Percentiles rank a stretch among this genome's conserved stretches.
These are phyloP conservation scores for Cromileptes altivelis DNA, from an alignment of 2,113 vertebrate genomes.

Conservation along the genomic window DNA sequence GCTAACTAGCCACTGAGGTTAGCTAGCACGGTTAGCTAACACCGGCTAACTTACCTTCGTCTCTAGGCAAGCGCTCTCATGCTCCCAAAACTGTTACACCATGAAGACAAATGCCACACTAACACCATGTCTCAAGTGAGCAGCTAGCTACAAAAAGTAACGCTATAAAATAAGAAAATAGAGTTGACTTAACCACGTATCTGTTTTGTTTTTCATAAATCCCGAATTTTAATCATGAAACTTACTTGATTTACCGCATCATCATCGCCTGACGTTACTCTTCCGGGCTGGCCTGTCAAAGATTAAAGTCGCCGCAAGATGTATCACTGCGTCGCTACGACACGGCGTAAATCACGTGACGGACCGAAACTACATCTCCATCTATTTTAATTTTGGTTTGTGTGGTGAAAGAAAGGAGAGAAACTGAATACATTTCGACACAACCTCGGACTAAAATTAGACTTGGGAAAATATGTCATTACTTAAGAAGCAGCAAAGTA, in stretches of 20 bases:
- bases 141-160: neutral
- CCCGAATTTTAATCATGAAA: neutral
- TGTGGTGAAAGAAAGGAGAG: too few relatives aligned
- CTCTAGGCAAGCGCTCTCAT: conserved; percentile 14
- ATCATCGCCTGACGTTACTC: conserved; percentile 29
- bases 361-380: too few relatives aligned
- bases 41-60: conserved; percentile 39
- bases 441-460: neutral
- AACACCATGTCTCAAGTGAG: neutral
- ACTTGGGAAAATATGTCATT: neutral
- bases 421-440: neutral
- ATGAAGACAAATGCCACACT: neutral
- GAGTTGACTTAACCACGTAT: accelerated
- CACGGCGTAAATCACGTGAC: neutral
- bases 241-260: conserved; percentile 71
- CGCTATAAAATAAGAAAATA: accelerated
- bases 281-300: conserved; percentile 64
- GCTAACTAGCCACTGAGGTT: neutral
- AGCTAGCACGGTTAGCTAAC: conserved; percentile 45
- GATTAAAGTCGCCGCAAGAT: conserved; percentile 57
- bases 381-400: neutral
- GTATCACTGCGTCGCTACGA: neutral
- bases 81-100: conserved; percentile 13
- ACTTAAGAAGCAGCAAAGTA: neutral
- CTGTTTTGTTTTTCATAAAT: too few relatives aligned